phyloP scores from a whole-genome alignment of 1,140 invertebrate genomes.

The Caerostris extrusa region DNA sequence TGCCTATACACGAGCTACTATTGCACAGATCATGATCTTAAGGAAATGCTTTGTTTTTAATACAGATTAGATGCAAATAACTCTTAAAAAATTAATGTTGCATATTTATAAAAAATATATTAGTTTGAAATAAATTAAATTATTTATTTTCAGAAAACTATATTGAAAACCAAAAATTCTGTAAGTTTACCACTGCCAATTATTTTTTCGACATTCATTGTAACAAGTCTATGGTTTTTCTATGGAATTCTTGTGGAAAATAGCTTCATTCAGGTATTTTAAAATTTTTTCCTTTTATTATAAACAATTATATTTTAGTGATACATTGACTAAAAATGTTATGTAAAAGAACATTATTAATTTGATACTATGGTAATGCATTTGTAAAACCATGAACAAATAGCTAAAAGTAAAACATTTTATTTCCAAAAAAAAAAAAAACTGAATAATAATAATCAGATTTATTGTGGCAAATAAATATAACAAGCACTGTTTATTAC shows the following conservation, averaged over 20 bases:
- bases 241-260: conserved; percentile 88
- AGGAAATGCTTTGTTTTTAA: background rate
- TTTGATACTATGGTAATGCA: no score
- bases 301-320: background rate
- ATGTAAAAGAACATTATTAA: background rate
- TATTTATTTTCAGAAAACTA: conserved; percentile 85
- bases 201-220: conserved; percentile 88
- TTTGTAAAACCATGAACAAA: no score
- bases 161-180: conserved; percentile 87
- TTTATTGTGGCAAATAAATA: no score
- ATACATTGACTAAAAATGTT: background rate
- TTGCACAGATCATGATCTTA: background rate
- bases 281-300: background rate
- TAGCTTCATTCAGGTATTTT: conserved; percentile 87
- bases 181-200: conserved; percentile 90
- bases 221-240: conserved; percentile 88
- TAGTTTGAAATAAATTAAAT: background rate
- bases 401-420: no score
- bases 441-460: no score
- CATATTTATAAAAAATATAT: background rate
- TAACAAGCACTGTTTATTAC: no score
- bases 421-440: no score
- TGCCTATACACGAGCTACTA: background rate
- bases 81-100: background rate
- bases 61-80: background rate